Percentiles rank a stretch among this genome's conserved stretches.
These are phyloP conservation scores for Siderastrea siderea DNA, from an alignment of 92 coral and sea anemone genomes.

Conservation along the genomic window DNA sequence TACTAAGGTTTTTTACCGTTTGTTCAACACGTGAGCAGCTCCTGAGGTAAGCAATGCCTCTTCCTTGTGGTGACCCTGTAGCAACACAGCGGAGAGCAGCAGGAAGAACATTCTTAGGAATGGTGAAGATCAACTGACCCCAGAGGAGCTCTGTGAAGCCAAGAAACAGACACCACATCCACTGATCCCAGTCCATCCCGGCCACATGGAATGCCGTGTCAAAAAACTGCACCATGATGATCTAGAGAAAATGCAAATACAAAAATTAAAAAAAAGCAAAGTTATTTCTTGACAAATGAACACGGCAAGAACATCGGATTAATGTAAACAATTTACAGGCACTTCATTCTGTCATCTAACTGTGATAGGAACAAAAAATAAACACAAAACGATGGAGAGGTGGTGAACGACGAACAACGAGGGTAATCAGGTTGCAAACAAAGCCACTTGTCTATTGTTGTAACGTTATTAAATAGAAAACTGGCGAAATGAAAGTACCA, in stretches of 20 bases:
- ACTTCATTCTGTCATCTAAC: too few species aligned
- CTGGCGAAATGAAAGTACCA: too few species aligned
- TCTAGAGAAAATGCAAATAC: slow-evolving; percentile 29
- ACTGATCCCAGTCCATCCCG: slow-evolving; percentile 82
- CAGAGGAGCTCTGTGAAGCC: slow-evolving; percentile 91
- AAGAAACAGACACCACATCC: slow-evolving; percentile 89
- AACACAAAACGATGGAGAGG: too few species aligned
- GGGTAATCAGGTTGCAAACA: too few species aligned
- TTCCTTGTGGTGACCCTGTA: slow-evolving; percentile 66
- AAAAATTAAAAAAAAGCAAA: background rate
- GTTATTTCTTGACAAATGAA: background rate
- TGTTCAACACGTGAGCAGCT: slow-evolving; percentile 82
- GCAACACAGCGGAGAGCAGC: slow-evolving; percentile 70
- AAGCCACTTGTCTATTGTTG: too few species aligned
- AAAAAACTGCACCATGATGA: slow-evolving; percentile 79
- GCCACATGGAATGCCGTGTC: slow-evolving; percentile 84
- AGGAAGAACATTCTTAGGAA: slow-evolving; percentile 86
- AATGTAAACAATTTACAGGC: too few species aligned
- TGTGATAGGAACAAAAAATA: too few species aligned
- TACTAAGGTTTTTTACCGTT: slow-evolving; percentile 57
- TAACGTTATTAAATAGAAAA: too few species aligned
- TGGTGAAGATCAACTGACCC: slow-evolving; percentile 85
- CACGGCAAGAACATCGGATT: too few species aligned
- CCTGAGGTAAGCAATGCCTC: slow-evolving; percentile 69
- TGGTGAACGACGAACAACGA: too few species aligned